These are phyloP conservation scores for Dryobotodes eremita DNA, from an alignment of 2,888 invertebrate genomes.

Conservation along the genomic window DNA sequence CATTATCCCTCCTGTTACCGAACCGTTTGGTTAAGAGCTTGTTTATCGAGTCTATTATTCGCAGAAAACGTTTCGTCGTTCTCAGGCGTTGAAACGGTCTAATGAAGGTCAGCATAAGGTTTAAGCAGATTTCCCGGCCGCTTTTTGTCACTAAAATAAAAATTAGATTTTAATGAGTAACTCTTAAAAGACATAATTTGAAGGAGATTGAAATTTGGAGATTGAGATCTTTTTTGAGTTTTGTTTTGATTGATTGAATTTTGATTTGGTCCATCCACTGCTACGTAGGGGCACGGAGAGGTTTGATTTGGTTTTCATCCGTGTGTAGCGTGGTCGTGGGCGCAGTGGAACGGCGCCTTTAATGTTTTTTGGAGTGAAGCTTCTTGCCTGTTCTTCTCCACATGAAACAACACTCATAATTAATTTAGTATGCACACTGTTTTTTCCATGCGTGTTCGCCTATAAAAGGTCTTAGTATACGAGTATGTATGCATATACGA, in stretches of 20 bases:
- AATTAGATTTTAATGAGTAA: background rate
- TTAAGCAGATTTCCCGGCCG: background rate
- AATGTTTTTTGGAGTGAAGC: too few species aligned
- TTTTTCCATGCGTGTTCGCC: background rate
- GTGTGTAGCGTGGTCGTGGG: too few species aligned
- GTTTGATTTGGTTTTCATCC: background rate
- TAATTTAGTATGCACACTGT: background rate
- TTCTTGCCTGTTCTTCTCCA: too few species aligned
- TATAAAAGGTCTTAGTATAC: too few species aligned
- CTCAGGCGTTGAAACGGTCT: background rate
- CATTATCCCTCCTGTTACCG: fast-evolving
- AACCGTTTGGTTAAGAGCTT: background rate
- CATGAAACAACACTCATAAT: too few species aligned
- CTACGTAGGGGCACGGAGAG: background rate
- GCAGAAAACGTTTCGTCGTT: fast-evolving
- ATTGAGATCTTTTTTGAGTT: too few species aligned
- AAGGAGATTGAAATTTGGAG: too few species aligned
- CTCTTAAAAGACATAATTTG: background rate
- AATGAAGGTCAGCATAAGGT: background rate
- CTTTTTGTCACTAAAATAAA: background rate
- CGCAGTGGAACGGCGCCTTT: too few species aligned
- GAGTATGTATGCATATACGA: too few species aligned
- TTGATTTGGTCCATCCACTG: background rate
- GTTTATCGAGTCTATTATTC: background rate
- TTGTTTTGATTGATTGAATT: too few species aligned